A percentile compares a stretch with the other conserved stretches of the same genome.
These are phyloP conservation scores for Macropodus opercularis DNA, from an alignment of 2,797 vertebrate species.

Conservation along the genomic window DNA sequence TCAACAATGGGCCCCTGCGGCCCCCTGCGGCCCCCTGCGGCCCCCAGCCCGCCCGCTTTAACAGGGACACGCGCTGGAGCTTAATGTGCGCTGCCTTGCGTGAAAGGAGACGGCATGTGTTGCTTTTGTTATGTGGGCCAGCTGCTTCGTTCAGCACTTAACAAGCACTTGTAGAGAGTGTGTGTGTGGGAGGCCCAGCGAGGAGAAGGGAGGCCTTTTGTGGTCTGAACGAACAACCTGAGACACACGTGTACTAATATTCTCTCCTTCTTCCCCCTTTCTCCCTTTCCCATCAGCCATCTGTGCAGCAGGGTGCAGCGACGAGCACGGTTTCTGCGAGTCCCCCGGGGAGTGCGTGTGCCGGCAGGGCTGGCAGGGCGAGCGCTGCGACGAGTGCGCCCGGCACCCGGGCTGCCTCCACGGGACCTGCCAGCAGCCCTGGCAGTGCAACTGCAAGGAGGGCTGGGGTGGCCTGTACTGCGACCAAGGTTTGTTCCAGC, in stretches of 20 bases:
- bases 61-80: constrained; percentile 76
- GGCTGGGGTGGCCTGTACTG: constrained; percentile 90
- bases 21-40: constrained; percentile 25
- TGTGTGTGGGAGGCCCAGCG: constrained; percentile 44
- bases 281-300: constrained; percentile 75
- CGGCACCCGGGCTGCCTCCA: constrained; percentile 84
- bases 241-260: constrained; percentile 31
- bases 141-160: constrained; percentile 77
- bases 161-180: constrained; percentile 73
- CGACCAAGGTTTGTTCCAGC: constrained; percentile 73
- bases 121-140: constrained; percentile 80
- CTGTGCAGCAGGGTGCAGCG: constrained; percentile 85
- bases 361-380: constrained; percentile 86
- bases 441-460: constrained; percentile 87
- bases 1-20: constrained; percentile 64
- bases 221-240: constrained; percentile 40
- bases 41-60: constrained; percentile 48
- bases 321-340: constrained; percentile 83
- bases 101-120: constrained; percentile 84
- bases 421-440: constrained; percentile 83
- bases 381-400: constrained; percentile 82
- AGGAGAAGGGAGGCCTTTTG: constrained; percentile 45
- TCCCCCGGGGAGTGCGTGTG: constrained; percentile 86
- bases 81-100: constrained; percentile 76
- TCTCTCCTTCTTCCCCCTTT: constrained; percentile 22